Evolutionary conservation across 1,140 invertebrate genomes (phyloP), one percentile per base, ranked within the genome.

Genomic region (Pomacea maculata): DNA sequence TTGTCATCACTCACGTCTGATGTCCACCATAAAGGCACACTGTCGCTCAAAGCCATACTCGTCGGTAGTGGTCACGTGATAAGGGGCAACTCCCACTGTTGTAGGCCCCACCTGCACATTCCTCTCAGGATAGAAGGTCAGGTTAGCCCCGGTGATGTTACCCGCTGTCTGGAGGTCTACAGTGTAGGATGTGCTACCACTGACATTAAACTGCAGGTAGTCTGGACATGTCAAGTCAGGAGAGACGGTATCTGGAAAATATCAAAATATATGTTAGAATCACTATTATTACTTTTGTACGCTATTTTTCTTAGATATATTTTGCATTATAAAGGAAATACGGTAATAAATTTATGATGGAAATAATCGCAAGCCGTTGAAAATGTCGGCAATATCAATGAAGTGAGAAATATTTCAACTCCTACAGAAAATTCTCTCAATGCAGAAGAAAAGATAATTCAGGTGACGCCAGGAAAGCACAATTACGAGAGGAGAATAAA

Each of bases 1-100:
- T 61, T 61, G 34, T 45, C 34, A 45, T 61, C 15, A 15, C 70
- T 79, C 71, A 83, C 82, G 76, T 76, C 54, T 71, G 54, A 80
- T 81, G 17, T 81, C 71, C 34, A 83, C 73, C 21, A 81, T 34
- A 25, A 81, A 83, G n/a, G 80, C 67, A 79, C 82, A 83, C 34
- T 64, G 55, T 15, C 68, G 55, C 45, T 79, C 21, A 76, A 78
- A 75, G 6, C 82, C 82, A 78, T 68, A 83, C 52, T 19, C 68
- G 71, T 83, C 61, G 1, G 75, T 73, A 11, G 75, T 75, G 19
- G 67, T 80, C 82, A 85, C 57, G 6, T 70, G 25, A 75, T 63
- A 73, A 45, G 45, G 29, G 7, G 25, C 45, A 19, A 75, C 15
- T 2, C 73, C 64, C 15, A 54, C 54, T 21, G 19, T 34, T 71